These are phyloP conservation scores for Podilymbus podiceps DNA, from an alignment of 2,113 vertebrate genomes.

Conservation along the genomic window DNA sequence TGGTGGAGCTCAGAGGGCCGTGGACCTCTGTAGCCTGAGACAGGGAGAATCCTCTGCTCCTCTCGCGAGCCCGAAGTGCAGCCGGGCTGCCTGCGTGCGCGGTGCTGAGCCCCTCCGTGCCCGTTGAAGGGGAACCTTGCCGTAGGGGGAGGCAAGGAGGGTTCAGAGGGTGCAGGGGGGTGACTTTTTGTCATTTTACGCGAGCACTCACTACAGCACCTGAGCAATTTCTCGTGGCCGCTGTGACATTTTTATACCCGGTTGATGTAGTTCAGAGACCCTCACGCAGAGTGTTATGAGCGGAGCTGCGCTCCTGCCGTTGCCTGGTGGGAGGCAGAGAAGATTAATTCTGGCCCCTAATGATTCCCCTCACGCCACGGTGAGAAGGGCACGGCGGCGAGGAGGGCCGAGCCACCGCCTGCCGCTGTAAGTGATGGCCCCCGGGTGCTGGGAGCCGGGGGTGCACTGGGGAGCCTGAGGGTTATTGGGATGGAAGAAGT, in stretches of 20 bases:
- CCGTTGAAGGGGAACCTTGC: fast-evolving
- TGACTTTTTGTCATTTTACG: background rate
- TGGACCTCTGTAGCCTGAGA: background rate
- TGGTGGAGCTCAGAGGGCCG: background rate
- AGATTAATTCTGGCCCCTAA: background rate
- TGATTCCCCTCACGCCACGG: background rate
- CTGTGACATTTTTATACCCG: background rate
- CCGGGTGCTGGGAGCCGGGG: no score
- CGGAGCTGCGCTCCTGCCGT: background rate
- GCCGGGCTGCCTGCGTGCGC: fast-evolving
- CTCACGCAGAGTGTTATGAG: background rate
- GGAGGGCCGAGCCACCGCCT: background rate
- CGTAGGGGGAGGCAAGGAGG: background rate
- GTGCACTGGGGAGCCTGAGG: background rate
- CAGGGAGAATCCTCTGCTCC: background rate
- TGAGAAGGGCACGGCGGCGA: background rate
- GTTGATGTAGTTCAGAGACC: background rate
- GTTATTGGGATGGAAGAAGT: background rate
- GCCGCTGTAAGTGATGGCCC: background rate
- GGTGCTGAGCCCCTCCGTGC: background rate
- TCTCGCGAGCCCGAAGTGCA: fast-evolving
- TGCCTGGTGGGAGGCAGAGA: background rate
- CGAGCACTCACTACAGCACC: background rate
- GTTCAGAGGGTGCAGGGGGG: background rate
- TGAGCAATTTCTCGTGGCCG: background rate